These are phyloP conservation scores for Limnephilus marmoratus DNA, from an alignment of 2,888 invertebrate species.

Conservation along the genomic window DNA sequence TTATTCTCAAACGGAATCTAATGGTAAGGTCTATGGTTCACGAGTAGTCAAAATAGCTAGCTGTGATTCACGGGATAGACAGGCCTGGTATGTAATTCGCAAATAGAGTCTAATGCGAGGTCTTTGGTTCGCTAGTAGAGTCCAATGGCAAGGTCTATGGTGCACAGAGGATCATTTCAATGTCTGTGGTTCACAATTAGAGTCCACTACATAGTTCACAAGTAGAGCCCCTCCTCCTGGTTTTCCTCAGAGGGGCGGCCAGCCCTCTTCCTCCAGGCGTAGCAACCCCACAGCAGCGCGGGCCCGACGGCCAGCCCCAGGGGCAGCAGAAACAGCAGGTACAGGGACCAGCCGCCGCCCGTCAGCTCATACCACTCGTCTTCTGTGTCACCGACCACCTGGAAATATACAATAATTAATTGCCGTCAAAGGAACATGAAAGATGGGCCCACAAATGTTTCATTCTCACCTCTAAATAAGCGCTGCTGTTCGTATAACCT, in stretches of 20 bases:
- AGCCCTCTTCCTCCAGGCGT: conserved; percentile 48
- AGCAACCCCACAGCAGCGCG: conserved; percentile 58
- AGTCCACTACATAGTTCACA: neutral
- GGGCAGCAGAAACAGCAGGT: conserved; percentile 65
- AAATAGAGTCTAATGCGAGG: neutral
- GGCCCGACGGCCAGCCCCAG: conserved; percentile 59
- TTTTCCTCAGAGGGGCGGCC: neutral
- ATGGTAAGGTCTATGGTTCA: neutral
- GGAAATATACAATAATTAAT: neutral
- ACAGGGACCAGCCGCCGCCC: conserved; percentile 57
- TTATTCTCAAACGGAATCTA: neutral
- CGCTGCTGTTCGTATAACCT: conserved; percentile 62
- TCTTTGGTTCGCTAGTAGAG: neutral
- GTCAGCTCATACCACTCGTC: conserved; percentile 43
- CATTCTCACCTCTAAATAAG: conserved; percentile 56
- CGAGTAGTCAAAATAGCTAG: too few species aligned
- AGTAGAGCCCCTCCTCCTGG: neutral
- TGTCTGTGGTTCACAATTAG: neutral
- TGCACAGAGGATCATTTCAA: neutral
- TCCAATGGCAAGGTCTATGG: neutral
- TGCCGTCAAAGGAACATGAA: neutral
- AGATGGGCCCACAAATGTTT: neutral
- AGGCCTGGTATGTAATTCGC: neutral
- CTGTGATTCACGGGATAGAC: neutral
- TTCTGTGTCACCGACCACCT: conserved; percentile 57